Evolutionary conservation across 2,888 invertebrate species (phyloP).

Genomic region (Phoenoteleia sp.): DNA sequence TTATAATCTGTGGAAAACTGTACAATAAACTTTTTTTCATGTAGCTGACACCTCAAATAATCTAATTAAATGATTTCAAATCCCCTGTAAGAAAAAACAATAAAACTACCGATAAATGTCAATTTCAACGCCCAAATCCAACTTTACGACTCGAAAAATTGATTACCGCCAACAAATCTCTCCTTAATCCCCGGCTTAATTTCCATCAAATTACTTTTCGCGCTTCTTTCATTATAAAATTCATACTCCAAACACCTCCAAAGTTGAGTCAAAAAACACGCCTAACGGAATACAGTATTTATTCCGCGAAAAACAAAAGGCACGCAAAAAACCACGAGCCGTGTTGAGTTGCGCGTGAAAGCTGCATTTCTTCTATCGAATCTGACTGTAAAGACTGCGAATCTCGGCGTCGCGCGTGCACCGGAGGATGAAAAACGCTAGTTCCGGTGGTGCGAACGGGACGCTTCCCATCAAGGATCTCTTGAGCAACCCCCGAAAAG

Average conservation of each 20-base stretch:
- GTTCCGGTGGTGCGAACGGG: constrained; percentile 65
- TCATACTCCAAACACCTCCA: not conserved
- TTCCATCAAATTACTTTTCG: not conserved
- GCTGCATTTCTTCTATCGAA: constrained; percentile 60
- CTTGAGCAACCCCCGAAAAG: constrained; percentile 70
- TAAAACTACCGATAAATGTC: too few species aligned
- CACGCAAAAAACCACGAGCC: constrained; percentile 23
- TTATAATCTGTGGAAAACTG: too few species aligned
- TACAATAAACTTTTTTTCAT: too few species aligned
- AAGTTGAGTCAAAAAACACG: not conserved
- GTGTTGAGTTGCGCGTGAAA: constrained; percentile 58
- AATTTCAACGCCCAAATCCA: too few species aligned
- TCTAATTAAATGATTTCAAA: too few species aligned
- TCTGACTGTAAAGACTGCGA: constrained; percentile 58
- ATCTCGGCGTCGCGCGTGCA: constrained; percentile 65
- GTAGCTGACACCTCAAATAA: too few species aligned
- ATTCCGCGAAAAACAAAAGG: constrained; percentile 11
- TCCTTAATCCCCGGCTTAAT: not conserved
- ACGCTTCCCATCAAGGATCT: constrained; percentile 70
- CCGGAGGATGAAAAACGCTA: constrained; percentile 57
- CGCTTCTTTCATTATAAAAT: not conserved
- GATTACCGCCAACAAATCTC: too few species aligned
- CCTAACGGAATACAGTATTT: constrained; percentile 22
- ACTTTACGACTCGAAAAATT: too few species aligned
- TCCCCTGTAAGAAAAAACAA: too few species aligned